phyloP scores from a whole-genome alignment of 2,113 vertebrate genomes.

The Picathartes gymnocephalus region DNA sequence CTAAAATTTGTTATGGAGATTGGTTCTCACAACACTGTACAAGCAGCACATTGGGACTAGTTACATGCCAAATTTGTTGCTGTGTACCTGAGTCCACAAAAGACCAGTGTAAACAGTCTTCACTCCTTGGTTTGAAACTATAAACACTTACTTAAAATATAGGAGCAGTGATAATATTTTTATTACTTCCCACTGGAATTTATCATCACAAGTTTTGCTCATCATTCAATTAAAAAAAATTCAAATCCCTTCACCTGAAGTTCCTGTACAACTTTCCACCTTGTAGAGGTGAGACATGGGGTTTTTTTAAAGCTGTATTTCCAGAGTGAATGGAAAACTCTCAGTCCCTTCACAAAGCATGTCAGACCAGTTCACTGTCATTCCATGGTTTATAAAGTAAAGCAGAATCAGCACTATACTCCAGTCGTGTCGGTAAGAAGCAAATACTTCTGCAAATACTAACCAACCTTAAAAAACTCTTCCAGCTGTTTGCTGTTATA shows the following conservation, averaged over 20 bases:
- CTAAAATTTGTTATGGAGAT: background rate
- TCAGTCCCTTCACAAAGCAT: background rate
- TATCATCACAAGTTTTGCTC: background rate
- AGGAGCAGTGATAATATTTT: background rate
- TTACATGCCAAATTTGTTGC: background rate
- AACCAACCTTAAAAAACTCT: conserved; percentile 94
- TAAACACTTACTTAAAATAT: background rate
- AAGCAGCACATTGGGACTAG: background rate
- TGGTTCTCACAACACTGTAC: background rate
- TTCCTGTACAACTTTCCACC: background rate
- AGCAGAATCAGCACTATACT: background rate
- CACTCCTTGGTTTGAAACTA: background rate
- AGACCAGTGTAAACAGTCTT: background rate
- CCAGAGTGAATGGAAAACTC: background rate
- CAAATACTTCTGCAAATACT: conserved; percentile 14
- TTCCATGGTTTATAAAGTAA: background rate
- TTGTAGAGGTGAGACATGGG: background rate
- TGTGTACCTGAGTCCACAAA: background rate
- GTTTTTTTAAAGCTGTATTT: background rate
- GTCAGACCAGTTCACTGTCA: background rate
- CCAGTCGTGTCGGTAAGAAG: background rate
- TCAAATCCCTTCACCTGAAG: background rate
- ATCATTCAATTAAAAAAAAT: background rate
- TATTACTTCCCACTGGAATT: background rate
- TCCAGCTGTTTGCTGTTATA: conserved; percentile 90